A percentile compares a stretch with the other conserved stretches of the same genome.
These are phyloP conservation scores for Chrysemys picta DNA, from an alignment of 2,113 vertebrate species.

Conservation along the genomic window DNA sequence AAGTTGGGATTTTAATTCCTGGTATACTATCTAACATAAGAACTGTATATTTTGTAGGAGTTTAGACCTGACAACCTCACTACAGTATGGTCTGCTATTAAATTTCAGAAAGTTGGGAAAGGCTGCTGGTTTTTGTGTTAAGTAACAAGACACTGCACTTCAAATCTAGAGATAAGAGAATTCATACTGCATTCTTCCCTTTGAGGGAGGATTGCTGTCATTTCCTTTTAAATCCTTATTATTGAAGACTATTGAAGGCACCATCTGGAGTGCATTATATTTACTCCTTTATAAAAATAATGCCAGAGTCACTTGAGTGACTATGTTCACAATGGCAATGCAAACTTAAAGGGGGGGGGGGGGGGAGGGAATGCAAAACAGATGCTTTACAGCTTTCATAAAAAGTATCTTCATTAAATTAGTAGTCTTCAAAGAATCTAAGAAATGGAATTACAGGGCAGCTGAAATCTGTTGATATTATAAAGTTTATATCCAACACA, in stretches of 20 bases:
- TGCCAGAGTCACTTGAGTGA: slow-evolving; percentile 64
- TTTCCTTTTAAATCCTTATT: slow-evolving; percentile 63
- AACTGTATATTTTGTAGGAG: background rate
- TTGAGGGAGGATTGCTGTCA: background rate
- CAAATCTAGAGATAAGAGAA: background rate
- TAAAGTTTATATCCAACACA: background rate
- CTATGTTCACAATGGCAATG: slow-evolving; percentile 66
- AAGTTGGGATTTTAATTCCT: background rate
- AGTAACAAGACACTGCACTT: background rate
- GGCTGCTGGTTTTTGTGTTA: background rate
- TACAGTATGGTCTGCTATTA: background rate
- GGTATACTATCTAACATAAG: background rate
- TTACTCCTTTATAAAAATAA: slow-evolving; percentile 68
- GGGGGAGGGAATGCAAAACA: too few species aligned
- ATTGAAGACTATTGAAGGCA: slow-evolving; percentile 50
- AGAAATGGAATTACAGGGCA: background rate
- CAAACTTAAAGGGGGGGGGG: slow-evolving; percentile 63
- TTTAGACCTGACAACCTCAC: background rate
- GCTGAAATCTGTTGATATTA: background rate
- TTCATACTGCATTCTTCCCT: background rate
- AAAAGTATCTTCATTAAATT: slow-evolving; percentile 53
- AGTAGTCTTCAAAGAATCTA: slow-evolving; percentile 32
- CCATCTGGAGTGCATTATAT: slow-evolving; percentile 78
- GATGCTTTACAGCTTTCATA: slow-evolving; percentile 63
- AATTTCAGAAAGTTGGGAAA: background rate